These are phyloP conservation scores for Allygus modestus DNA, from an alignment of 2,888 invertebrate species.

Conservation along the genomic window DNA sequence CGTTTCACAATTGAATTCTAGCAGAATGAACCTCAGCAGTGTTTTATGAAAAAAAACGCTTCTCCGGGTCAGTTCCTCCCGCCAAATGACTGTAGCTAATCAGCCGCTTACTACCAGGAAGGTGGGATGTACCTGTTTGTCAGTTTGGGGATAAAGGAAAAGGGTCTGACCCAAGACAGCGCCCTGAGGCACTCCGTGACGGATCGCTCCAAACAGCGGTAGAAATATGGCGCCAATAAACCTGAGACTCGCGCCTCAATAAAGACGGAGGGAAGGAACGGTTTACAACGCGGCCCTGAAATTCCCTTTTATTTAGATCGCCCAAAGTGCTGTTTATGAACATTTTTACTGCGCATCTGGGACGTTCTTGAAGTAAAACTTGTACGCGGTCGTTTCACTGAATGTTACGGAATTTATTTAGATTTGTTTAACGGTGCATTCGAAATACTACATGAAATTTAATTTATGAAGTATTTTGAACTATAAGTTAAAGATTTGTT, in stretches of 20 bases:
- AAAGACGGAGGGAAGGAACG: slow-evolving; percentile 20
- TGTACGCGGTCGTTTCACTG: background rate
- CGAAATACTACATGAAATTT: no score
- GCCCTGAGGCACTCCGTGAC: slow-evolving; percentile 43
- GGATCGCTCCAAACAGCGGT: background rate
- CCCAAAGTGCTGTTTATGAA: slow-evolving; percentile 33
- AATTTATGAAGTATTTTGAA: no score
- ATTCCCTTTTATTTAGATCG: slow-evolving; percentile 36
- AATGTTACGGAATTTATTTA: background rate
- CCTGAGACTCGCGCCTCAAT: slow-evolving; percentile 6
- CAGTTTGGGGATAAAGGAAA: background rate
- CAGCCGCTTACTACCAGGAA: slow-evolving; percentile 25
- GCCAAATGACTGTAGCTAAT: background rate
- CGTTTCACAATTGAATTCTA: no score
- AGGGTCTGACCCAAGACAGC: background rate
- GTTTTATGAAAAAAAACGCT: background rate
- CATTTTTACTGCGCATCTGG: slow-evolving; percentile 26
- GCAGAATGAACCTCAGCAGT: no score
- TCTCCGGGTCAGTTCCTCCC: background rate
- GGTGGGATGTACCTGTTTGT: slow-evolving; percentile 31
- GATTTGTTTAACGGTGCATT: background rate
- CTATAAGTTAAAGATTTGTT: no score
- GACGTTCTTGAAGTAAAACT: background rate
- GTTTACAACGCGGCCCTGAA: slow-evolving; percentile 6
- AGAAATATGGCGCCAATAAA: slow-evolving; percentile 44